A percentile compares a stretch with the other conserved stretches of the same genome.
These are phyloP conservation scores for Myotis vivesi DNA, from an alignment of 2,797 vertebrate species.

Conservation along the genomic window DNA sequence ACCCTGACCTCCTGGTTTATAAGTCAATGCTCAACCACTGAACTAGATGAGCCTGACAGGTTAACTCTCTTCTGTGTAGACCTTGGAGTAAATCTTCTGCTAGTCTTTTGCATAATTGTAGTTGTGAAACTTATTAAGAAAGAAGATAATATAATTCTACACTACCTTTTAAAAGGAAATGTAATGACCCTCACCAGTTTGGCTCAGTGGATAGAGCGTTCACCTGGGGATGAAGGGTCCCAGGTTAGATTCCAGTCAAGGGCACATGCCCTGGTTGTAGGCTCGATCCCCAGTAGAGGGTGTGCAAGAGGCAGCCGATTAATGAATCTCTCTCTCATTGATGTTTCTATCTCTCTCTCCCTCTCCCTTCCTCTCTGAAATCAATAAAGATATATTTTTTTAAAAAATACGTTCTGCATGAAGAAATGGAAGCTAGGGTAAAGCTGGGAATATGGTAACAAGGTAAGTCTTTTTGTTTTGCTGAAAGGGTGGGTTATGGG, in stretches of 20 bases:
- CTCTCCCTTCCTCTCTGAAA: not conserved
- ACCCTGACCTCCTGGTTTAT: too few relatives aligned
- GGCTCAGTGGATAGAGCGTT: not conserved
- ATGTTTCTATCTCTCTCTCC: not conserved
- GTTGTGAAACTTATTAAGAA: not conserved
- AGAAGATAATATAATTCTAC: not conserved
- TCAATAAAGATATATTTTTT: not conserved
- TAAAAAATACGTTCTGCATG: not conserved
- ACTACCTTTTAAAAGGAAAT: not conserved
- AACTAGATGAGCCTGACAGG: too few relatives aligned
- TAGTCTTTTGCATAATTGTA: not conserved
- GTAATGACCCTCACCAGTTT: not conserved
- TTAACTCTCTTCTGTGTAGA: not conserved
- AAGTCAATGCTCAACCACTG: too few relatives aligned
- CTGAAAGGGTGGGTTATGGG: not conserved
- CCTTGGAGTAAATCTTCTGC: not conserved
- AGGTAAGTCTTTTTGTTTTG: not conserved
- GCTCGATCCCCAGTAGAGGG: not conserved
- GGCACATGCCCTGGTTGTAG: not conserved
- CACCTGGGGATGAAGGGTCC: not conserved
- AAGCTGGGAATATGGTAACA: not conserved
- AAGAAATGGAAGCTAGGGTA: not conserved
- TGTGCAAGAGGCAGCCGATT: not conserved
- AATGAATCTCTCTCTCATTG: not conserved
- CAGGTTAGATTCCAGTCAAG: not conserved